A percentile compares a stretch with the other conserved stretches of the same genome.
These are phyloP conservation scores for Lysandra bellargus DNA, from an alignment of 2,888 invertebrate genomes.

Conservation along the genomic window DNA sequence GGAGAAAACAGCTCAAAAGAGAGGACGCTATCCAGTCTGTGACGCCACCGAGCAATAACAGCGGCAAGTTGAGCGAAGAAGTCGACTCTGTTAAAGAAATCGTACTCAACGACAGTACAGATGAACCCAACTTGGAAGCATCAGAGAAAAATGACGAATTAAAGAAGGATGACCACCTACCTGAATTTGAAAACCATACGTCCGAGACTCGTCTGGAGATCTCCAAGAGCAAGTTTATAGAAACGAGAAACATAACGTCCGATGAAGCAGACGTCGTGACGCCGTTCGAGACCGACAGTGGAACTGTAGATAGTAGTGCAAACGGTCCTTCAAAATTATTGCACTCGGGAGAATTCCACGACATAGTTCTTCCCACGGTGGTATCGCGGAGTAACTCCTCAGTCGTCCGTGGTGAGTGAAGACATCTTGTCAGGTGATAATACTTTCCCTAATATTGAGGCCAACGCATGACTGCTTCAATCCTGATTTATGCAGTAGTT, in stretches of 20 bases:
- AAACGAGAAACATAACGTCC: conserved; percentile 46
- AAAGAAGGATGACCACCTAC: neutral
- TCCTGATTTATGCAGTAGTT: conserved; percentile 46
- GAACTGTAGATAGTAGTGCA: conserved; percentile 41
- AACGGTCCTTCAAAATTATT: conserved; percentile 53
- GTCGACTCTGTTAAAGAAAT: conserved; percentile 57
- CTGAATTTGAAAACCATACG: conserved; percentile 31
- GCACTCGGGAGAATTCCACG: conserved; percentile 80
- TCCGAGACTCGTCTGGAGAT: conserved; percentile 6
- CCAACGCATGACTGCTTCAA: conserved; percentile 70
- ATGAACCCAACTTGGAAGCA: conserved; percentile 17
- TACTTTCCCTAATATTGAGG: conserved; percentile 71
- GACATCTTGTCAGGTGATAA: conserved; percentile 80
- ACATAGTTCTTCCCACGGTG: conserved; percentile 70
- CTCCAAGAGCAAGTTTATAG: conserved; percentile 32
- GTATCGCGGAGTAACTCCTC: conserved; percentile 68
- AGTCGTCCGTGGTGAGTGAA: conserved; percentile 79
- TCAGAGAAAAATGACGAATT: conserved; percentile 11
- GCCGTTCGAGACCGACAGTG: conserved; percentile 50
- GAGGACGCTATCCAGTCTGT: conserved; percentile 77
- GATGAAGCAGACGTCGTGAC: conserved; percentile 72
- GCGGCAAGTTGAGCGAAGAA: conserved; percentile 72
- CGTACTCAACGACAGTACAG: conserved; percentile 29
- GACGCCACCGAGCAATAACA: conserved; percentile 72
- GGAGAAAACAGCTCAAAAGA: conserved; percentile 70